These are phyloP conservation scores for Blastobasis adustella DNA, from an alignment of 2,888 invertebrate genomes.

Conservation along the genomic window DNA sequence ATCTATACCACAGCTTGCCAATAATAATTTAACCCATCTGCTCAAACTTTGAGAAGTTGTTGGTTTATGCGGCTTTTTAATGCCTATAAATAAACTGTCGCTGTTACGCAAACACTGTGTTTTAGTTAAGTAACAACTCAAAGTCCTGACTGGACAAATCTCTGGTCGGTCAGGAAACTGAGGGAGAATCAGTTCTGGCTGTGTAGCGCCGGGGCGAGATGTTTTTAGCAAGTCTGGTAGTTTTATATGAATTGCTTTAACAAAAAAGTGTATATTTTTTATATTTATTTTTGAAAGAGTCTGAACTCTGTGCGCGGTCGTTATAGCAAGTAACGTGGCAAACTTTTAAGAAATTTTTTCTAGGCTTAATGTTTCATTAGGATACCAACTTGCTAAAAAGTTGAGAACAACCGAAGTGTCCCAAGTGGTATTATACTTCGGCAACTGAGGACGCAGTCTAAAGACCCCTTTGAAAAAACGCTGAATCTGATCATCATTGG, in stretches of 20 bases:
- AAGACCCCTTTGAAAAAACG: conserved; percentile 8
- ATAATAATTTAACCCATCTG: conserved; percentile 2
- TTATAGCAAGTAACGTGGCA: conserved; percentile 1
- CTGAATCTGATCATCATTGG: not conserved
- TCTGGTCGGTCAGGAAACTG: not conserved
- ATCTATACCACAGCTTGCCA: conserved; percentile 13
- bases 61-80: not conserved
- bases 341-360: conserved; percentile 2
- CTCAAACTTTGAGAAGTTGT: not conserved
- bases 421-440: conserved; percentile 4
- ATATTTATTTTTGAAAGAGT: not conserved
- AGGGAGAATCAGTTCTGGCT: not conserved
- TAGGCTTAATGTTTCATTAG: not conserved
- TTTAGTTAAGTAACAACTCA: not conserved
- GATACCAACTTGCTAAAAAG: not conserved
- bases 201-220: not conserved
- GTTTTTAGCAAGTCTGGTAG: not conserved
- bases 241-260: not conserved
- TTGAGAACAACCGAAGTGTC: conserved; percentile 3
- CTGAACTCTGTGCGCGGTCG: not conserved
- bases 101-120: not conserved
- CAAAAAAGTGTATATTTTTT: not conserved
- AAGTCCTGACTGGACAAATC: not conserved
- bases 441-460: conserved; percentile 3
- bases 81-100: not conserved